phyloP scores from a whole-genome alignment of 2,888 invertebrate genomes.

The Xestia ashworthii region DNA sequence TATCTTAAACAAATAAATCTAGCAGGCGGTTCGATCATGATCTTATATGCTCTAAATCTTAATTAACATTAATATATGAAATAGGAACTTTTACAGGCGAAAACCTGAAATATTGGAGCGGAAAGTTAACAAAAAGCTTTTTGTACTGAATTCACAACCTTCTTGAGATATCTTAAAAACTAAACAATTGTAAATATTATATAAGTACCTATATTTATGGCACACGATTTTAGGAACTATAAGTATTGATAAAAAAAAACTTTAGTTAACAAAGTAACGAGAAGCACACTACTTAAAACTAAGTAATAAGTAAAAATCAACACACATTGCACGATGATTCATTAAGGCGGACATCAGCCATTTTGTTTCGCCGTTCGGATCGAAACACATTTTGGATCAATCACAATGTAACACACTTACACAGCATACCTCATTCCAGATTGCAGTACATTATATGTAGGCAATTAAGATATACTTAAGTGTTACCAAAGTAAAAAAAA shows the following conservation, averaged over 20 bases:
- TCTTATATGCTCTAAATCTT: not conserved
- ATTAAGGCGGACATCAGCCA: slow-evolving; percentile 6
- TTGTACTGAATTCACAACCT: not conserved
- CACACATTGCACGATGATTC: not conserved
- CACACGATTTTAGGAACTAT: slow-evolving; percentile 32
- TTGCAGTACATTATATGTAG: not conserved
- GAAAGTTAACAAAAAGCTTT: not conserved
- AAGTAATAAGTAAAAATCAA: no score
- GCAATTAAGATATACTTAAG: not conserved
- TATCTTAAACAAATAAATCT: slow-evolving; percentile 1
- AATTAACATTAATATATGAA: not conserved
- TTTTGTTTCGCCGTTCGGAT: not conserved
- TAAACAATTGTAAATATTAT: slow-evolving; percentile 13
- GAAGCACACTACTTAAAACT: not conserved
- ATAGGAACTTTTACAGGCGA: not conserved
- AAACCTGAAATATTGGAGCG: not conserved
- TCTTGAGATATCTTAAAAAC: not conserved
- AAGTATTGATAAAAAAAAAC: not conserved
- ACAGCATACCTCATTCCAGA: not conserved
- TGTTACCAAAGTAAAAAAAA: not conserved
- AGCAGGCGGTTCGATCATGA: slow-evolving; percentile 4
- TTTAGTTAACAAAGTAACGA: not conserved
- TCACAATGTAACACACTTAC: not conserved
- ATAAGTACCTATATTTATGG: slow-evolving; percentile 19
- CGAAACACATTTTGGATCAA: not conserved